phyloP scores from a whole-genome alignment of 2,113 vertebrate species.

The Chionomys nivalis region DNA sequence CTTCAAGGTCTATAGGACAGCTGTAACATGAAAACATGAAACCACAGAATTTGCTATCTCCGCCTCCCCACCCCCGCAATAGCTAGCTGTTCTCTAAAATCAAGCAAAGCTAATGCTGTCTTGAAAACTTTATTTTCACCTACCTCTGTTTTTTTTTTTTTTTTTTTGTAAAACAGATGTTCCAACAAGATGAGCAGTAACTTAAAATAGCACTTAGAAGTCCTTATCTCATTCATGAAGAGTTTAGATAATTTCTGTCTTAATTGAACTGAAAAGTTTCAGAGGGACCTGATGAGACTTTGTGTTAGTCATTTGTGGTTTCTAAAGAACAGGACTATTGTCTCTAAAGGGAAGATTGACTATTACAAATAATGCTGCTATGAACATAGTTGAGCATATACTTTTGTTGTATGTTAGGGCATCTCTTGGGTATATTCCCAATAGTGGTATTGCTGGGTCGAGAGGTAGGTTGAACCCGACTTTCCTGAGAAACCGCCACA shows the following conservation, averaged over 20 bases:
- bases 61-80: neutral
- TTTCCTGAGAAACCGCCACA: too few species aligned
- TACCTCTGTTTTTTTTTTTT: too few species aligned
- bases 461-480: too few species aligned
- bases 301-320: neutral
- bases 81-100: neutral
- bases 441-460: too few species aligned
- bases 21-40: too few species aligned
- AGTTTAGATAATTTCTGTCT: neutral
- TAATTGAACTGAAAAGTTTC: neutral
- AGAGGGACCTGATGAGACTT: neutral
- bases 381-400: too few species aligned
- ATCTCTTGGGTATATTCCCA: too few species aligned
- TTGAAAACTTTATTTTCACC: neutral
- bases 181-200: neutral
- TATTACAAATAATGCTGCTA: too few species aligned
- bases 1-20: neutral
- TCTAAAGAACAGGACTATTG: neutral
- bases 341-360: neutral
- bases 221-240: neutral
- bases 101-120: too few species aligned
- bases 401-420: too few species aligned
- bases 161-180: neutral
- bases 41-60: neutral
- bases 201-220: too few species aligned